A percentile compares a stretch with the other conserved stretches of the same genome.
phyloP scores from a whole-genome alignment of 2,888 invertebrate species.

The Dermolepida albohirtum region DNA sequence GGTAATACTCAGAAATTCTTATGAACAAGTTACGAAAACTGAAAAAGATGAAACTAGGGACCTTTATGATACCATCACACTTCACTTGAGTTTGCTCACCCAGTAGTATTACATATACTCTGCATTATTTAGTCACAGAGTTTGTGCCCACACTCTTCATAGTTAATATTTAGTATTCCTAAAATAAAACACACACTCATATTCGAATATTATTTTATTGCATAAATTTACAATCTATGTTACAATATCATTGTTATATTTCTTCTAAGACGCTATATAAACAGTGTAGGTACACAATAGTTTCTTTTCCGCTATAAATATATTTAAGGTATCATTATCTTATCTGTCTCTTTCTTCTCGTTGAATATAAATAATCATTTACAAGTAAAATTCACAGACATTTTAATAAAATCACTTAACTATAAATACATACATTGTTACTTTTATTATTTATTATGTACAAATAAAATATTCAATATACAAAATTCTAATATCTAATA shows the following conservation, averaged over 20 bases:
- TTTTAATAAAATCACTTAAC: constrained; percentile 44
- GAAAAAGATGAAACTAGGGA: too few species aligned
- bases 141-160: too few species aligned
- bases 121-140: too few species aligned
- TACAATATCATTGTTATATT: constrained; percentile 40
- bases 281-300: constrained; percentile 42
- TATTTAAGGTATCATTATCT: constrained; percentile 25
- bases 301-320: constrained; percentile 34
- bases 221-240: constrained; percentile 47
- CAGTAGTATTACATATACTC: too few species aligned
- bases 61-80: too few species aligned
- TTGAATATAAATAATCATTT: constrained; percentile 43
- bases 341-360: constrained; percentile 11
- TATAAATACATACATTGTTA: constrained; percentile 40
- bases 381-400: constrained; percentile 49
- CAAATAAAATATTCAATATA: constrained; percentile 50
- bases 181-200: constrained; percentile 24
- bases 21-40: too few species aligned
- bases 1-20: too few species aligned
- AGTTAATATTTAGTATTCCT: not conserved
- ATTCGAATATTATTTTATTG: constrained; percentile 44
- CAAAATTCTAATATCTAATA: constrained; percentile 51
- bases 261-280: constrained; percentile 41
- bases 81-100: too few species aligned
- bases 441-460: constrained; percentile 43